Base-by-base conservation (phyloP, 1,140 invertebrate species). In the Hestina assimilis region DNA sequence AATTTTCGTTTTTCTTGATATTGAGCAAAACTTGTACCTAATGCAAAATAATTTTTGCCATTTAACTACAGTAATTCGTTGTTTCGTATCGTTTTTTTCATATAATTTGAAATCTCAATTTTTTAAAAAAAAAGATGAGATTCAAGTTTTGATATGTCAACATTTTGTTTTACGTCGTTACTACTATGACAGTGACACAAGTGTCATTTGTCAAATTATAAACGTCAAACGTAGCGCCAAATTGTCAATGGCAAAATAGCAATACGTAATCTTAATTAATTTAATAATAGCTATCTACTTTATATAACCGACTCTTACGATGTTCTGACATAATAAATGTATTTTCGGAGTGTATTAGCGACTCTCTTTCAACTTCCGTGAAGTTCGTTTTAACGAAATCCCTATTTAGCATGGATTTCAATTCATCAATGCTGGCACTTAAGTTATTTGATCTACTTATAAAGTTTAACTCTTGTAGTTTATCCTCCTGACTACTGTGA, bases 251-350 rank as follows among this genome's bases (percentile, higher is more conserved):
- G n/a, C n/a, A n/a, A n/a, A n/a, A n/a, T n/a, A n/a, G n/a, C n/a
- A n/a, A 43, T 65, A 7, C 14, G 14, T 5, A 33, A 33, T 14
- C 14, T 17, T 15, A 17, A 35, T 35, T 35, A 35, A 35, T 8
- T n/a, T 7, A 35, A 15, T 41, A 68, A 59, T 66, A 76, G 46
- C 48, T 55, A 5, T 79, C 76, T 48, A 77, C 65, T 42, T 66
- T 69, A 19, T 66, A 72, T 0, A 76, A 28, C 47, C 72, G 75
- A 60, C 66, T 75, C 42, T 65, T 40, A n/a, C 70, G 68, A 45
- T 75, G 63, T 59, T 87, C 84, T 0, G 84, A 81, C 20, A 79
- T 8, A 29, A 85, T 87, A 31, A 87, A 87, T 7, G 72, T 33
- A 57, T 87, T 87, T 29, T 85, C 78, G 0, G 82, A 76, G 3